Evolutionary conservation across 2,113 vertebrate species (phyloP).

Genomic region (Actenoides lindsayi): DNA sequence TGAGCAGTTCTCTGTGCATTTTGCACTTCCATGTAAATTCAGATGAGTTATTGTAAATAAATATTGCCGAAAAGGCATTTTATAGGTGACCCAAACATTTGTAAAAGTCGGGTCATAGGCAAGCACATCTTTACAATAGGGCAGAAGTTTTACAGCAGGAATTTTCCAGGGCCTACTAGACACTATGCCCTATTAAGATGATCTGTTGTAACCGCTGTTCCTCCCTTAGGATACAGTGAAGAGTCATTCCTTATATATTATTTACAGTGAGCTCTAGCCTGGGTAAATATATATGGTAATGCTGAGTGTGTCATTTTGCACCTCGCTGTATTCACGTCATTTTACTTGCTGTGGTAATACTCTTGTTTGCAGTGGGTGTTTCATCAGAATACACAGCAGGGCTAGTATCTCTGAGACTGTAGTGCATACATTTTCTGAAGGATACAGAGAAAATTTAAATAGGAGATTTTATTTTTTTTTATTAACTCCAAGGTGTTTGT

Average conservation of each 20-base stretch:
- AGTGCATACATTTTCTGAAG: background rate
- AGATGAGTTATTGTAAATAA: background rate
- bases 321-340: background rate
- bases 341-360: conserved; percentile 1
- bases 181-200: conserved; percentile 37
- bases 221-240: conserved; percentile 12
- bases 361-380: background rate
- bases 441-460: background rate
- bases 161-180: conserved; percentile 26
- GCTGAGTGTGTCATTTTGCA: conserved; percentile 19
- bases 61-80: background rate
- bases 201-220: conserved; percentile 36
- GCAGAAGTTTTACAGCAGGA: conserved; percentile 25
- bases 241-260: conserved; percentile 43
- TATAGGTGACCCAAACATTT: background rate
- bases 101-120: background rate
- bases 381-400: background rate
- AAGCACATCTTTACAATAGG: background rate
- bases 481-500: background rate
- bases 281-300: conserved; percentile 54
- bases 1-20: background rate
- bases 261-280: background rate
- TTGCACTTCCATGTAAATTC: background rate
- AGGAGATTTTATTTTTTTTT: background rate
- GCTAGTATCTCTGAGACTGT: background rate